Percentiles rank a stretch among this genome's conserved stretches.
Conservation (phyloP, 2,888 invertebrate species). For the Eumacrocentrus americanus region DNA sequence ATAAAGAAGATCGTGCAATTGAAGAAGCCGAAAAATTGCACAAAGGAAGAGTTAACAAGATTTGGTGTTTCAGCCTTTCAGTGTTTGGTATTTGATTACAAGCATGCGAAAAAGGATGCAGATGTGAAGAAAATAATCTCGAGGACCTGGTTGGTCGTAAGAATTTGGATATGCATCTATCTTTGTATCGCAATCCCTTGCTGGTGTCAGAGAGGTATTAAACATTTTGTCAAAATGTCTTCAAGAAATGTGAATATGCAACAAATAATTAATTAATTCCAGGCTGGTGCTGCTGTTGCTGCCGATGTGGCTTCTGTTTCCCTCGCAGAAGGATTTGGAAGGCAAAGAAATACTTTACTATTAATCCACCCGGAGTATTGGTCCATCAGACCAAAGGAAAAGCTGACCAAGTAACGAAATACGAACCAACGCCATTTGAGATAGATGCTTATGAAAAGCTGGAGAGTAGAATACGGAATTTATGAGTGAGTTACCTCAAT, state of each 20-base stretch:
- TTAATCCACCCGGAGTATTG: conserved; percentile 67
- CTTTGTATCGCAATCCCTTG: conserved; percentile 61
- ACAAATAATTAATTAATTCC: conserved; percentile 21
- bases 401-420: conserved; percentile 51
- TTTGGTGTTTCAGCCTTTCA: conserved; percentile 60
- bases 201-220: conserved; percentile 64
- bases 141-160: conserved; percentile 52
- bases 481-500: conserved; percentile 71
- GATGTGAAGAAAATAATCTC: conserved; percentile 42
- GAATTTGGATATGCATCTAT: conserved; percentile 62
- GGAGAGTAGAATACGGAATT: conserved; percentile 65
- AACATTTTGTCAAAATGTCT: background rate
- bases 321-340: conserved; percentile 65
- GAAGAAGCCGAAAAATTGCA: conserved; percentile 61
- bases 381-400: conserved; percentile 40
- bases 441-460: conserved; percentile 66
- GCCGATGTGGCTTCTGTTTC: conserved; percentile 66
- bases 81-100: conserved; percentile 59
- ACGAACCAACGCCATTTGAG: conserved; percentile 66
- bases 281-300: conserved; percentile 71
- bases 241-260: conserved; percentile 8
- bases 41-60: conserved; percentile 60
- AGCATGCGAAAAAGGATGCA: conserved; percentile 44
- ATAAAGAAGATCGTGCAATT: conserved; percentile 56
- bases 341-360: conserved; percentile 65